Percentiles rank a stretch among this genome's conserved stretches.
Evolutionary conservation across 1,140 invertebrate species (phyloP).

Genomic region (Drepana arcuata): DNA sequence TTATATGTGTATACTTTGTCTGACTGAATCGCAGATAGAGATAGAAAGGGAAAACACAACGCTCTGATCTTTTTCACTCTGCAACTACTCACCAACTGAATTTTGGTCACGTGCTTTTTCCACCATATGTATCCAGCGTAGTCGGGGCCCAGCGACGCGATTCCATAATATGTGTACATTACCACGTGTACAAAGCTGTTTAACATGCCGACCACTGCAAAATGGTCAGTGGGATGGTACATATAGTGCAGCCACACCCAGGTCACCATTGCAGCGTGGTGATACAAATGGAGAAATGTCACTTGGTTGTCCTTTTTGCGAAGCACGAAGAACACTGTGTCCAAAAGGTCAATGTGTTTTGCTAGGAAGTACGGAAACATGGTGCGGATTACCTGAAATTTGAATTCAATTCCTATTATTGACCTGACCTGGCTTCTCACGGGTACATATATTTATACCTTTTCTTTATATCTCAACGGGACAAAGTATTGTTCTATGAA

Average conservation of each 20-base stretch:
- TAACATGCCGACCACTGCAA: slow-evolving; percentile 48
- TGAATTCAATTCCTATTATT: no score
- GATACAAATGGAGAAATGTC: slow-evolving; percentile 87
- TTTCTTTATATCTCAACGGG: no score
- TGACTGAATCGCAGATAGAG: no score
- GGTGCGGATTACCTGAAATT: slow-evolving; percentile 37
- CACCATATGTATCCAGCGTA: slow-evolving; percentile 93
- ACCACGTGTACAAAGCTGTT: slow-evolving; percentile 86
- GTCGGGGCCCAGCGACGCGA: slow-evolving; percentile 88
- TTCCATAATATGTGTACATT: slow-evolving; percentile 93
- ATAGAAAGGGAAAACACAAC: no score
- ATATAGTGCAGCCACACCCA: slow-evolving; percentile 52
- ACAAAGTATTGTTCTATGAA: no score
- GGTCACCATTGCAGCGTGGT: slow-evolving; percentile 82
- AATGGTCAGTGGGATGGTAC: slow-evolving; percentile 47
- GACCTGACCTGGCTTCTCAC: no score
- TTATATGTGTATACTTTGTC: no score
- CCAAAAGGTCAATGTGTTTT: slow-evolving; percentile 48
- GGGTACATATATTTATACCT: no score
- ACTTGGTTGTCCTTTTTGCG: slow-evolving; percentile 88
- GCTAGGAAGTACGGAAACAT: slow-evolving; percentile 53
- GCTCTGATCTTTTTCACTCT: no score
- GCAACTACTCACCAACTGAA: slow-evolving; percentile 90
- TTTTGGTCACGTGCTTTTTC: slow-evolving; percentile 92
- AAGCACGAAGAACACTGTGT: slow-evolving; percentile 54